Evolutionary conservation across 2,888 invertebrate species (phyloP).

Genomic region (Eugnorisma glareosa): DNA sequence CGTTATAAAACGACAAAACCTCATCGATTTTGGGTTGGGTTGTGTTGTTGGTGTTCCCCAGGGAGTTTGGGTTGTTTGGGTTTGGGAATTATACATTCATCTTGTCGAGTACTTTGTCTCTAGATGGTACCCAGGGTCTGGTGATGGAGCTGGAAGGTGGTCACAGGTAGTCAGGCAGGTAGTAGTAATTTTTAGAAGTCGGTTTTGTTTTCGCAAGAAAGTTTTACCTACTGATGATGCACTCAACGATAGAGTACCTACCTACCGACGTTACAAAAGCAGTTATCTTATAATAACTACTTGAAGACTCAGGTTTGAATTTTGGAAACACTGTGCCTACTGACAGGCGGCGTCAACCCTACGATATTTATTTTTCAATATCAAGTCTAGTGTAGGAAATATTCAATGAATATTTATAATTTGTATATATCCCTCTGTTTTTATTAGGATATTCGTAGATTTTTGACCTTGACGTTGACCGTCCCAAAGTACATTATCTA

Average conservation of each 20-base stretch:
- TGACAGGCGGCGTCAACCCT: slow-evolving; percentile 52
- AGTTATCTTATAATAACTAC: background rate
- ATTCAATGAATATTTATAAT: slow-evolving; percentile 72
- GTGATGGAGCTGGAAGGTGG: too few relatives aligned
- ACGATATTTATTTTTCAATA: slow-evolving; percentile 60
- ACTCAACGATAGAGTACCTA: background rate
- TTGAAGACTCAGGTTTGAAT: too few relatives aligned
- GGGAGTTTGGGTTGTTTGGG: too few relatives aligned
- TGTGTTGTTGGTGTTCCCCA: too few relatives aligned
- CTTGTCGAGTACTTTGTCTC: too few relatives aligned
- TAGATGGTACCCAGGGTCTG: too few relatives aligned
- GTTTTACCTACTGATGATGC: background rate
- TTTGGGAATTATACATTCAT: too few relatives aligned
- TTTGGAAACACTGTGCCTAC: background rate
- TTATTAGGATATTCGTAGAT: slow-evolving; percentile 44
- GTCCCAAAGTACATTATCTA: slow-evolving; percentile 8
- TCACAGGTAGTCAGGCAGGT: too few relatives aligned
- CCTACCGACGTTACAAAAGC: background rate
- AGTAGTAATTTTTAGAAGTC: too few relatives aligned
- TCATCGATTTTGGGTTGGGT: too few relatives aligned
- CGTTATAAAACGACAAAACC: too few relatives aligned
- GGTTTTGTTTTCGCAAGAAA: too few relatives aligned
- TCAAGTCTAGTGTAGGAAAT: slow-evolving; percentile 57
- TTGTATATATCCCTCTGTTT: slow-evolving; percentile 34
- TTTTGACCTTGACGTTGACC: slow-evolving; percentile 59